Conservation (phyloP, 2,797 vertebrate genomes). For the Harpagifer antarcticus region DNA sequence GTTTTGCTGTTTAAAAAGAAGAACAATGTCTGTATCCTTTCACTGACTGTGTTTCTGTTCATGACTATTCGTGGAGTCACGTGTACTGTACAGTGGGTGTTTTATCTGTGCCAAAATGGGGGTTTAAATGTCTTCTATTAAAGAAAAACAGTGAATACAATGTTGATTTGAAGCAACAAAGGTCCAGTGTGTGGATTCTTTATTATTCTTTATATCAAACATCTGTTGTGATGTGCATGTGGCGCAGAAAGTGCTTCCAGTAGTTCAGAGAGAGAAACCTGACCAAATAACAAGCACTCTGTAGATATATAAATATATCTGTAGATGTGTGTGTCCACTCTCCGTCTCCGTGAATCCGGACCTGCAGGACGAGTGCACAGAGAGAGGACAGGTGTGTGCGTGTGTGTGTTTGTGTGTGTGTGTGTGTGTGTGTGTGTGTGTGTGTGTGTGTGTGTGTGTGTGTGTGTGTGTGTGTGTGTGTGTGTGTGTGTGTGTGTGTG, state of each 20-base stretch:
- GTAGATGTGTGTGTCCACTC: slow-evolving; percentile 17
- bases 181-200: background rate
- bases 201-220: slow-evolving; percentile 32
- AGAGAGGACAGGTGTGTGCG: slow-evolving; percentile 11
- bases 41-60: slow-evolving; percentile 42
- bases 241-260: slow-evolving; percentile 25
- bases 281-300: slow-evolving; percentile 25
- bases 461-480: too few species aligned
- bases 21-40: slow-evolving; percentile 22
- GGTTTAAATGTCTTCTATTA: slow-evolving; percentile 56
- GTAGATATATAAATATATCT: slow-evolving; percentile 1
- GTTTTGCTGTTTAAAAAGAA: slow-evolving; percentile 10
- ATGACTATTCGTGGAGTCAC: slow-evolving; percentile 31
- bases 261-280: background rate
- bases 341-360: slow-evolving; percentile 47
- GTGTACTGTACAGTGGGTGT: slow-evolving; percentile 45
- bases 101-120: slow-evolving; percentile 41
- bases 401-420: too few species aligned
- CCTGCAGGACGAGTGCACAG: slow-evolving; percentile 26
- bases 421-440: too few species aligned
- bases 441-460: too few species aligned
- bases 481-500: too few species aligned
- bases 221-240: slow-evolving; percentile 17
- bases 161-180: slow-evolving; percentile 28
- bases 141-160: slow-evolving; percentile 35